Percentiles rank a stretch among this genome's conserved stretches.
Conservation (phyloP, 2,797 vertebrate genomes). For the Rachycentron canadum region DNA sequence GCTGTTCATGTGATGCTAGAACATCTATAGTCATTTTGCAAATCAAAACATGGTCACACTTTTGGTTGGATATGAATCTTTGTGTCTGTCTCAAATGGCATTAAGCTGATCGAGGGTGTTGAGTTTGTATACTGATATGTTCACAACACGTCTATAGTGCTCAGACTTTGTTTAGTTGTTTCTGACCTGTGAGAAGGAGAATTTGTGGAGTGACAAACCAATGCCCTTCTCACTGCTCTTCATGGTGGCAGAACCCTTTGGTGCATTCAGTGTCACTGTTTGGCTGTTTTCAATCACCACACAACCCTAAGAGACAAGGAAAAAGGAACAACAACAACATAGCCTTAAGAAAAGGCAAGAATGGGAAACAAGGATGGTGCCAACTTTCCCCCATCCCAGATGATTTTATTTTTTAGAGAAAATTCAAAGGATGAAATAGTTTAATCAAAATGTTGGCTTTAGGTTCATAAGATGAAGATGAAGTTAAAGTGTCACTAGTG, state of each 20-base stretch:
- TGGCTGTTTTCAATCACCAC: conserved; percentile 87
- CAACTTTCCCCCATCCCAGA: too few species aligned
- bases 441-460: too few species aligned
- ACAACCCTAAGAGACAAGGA: conserved; percentile 81
- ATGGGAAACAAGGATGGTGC: neutral
- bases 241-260: conserved; percentile 89
- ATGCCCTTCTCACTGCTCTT: conserved; percentile 91
- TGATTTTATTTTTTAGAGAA: too few species aligned
- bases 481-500: too few species aligned
- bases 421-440: too few species aligned
- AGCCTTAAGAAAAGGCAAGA: neutral
- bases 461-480: too few species aligned
- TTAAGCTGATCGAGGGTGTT: neutral
- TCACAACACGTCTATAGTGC: neutral
- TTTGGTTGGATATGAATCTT: rapidly evolving
- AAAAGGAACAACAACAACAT: too few species aligned
- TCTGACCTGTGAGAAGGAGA: conserved; percentile 89
- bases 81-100: neutral
- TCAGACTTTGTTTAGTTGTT: neutral
- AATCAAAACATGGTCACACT: neutral
- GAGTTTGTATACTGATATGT: too few species aligned
- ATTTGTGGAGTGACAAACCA: conserved; percentile 87
- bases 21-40: neutral
- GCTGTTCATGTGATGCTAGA: neutral
- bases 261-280: conserved; percentile 86